A percentile compares a stretch with the other conserved stretches of the same genome.
phyloP scores from a whole-genome alignment of 92 coral and sea anemone genomes.

The Desmophyllum pertusum region DNA sequence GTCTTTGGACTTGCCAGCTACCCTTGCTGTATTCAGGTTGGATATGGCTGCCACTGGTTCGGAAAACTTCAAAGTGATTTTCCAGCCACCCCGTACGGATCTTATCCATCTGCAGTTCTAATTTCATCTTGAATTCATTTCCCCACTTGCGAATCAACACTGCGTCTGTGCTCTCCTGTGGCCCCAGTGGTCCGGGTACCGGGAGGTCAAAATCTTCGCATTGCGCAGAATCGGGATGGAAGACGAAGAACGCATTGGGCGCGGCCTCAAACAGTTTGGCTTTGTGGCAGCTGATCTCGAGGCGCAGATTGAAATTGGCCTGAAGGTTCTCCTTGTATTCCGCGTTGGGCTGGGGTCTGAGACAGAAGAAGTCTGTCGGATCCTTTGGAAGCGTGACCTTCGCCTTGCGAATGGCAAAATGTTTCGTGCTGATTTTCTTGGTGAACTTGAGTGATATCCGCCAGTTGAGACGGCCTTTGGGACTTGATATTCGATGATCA shows the following conservation, averaged over 20 bases:
- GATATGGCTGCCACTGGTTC: slow-evolving; percentile 26
- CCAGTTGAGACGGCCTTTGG: slow-evolving; percentile 36
- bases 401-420: slow-evolving; percentile 32
- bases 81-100: slow-evolving; percentile 49
- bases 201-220: slow-evolving; percentile 28
- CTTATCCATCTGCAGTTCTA: slow-evolving; percentile 29
- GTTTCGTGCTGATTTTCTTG: slow-evolving; percentile 29
- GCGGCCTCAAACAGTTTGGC: slow-evolving; percentile 31
- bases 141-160: slow-evolving; percentile 23
- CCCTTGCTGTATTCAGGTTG: slow-evolving; percentile 17
- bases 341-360: slow-evolving; percentile 25
- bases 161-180: slow-evolving; percentile 23
- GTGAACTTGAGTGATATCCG: slow-evolving; percentile 30
- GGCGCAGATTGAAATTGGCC: slow-evolving; percentile 18
- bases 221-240: slow-evolving; percentile 1
- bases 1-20: slow-evolving; percentile 14
- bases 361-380: slow-evolving; percentile 5
- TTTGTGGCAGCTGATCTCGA: slow-evolving; percentile 31
- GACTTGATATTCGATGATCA: slow-evolving; percentile 13
- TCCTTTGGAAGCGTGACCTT: not conserved
- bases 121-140: slow-evolving; percentile 34
- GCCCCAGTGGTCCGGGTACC: not conserved
- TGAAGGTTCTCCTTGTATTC: slow-evolving; percentile 3
- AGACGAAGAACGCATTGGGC: slow-evolving; percentile 29
- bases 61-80: slow-evolving; percentile 16